These are phyloP conservation scores for Blomia tropicalis DNA, from an alignment of 2,888 invertebrate genomes.

Conservation along the genomic window DNA sequence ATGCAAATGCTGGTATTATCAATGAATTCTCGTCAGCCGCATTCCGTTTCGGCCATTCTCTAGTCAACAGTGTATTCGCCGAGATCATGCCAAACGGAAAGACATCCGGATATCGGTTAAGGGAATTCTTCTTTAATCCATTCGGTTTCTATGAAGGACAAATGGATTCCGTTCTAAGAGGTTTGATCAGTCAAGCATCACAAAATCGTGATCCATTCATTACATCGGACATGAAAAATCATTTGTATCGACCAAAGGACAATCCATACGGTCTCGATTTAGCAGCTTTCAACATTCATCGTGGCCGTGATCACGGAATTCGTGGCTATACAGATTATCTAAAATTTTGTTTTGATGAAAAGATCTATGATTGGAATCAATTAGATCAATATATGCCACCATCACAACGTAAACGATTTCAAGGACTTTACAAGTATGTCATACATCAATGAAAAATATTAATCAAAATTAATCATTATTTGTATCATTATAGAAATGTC, in stretches of 20 bases:
- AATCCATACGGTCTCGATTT: constrained; percentile 64
- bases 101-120: constrained; percentile 44
- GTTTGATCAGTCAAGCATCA: constrained; percentile 38
- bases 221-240: constrained; percentile 36
- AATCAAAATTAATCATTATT: too few species aligned
- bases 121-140: constrained; percentile 78
- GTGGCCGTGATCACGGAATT: constrained; percentile 60
- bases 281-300: constrained; percentile 58
- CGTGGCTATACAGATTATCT: constrained; percentile 60
- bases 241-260: constrained; percentile 64
- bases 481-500: too few species aligned
- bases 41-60: constrained; percentile 43
- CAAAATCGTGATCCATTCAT: constrained; percentile 40
- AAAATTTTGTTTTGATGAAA: constrained; percentile 50
- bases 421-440: constrained; percentile 31
- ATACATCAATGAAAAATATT: neutral
- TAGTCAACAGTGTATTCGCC: constrained; percentile 58
- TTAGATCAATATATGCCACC: constrained; percentile 38
- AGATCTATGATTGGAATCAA: constrained; percentile 49
- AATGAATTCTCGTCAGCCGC: constrained; percentile 70
- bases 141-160: constrained; percentile 32
- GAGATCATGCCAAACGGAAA: constrained; percentile 56
- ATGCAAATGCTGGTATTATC: constrained; percentile 56
- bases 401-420: constrained; percentile 33
- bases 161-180: constrained; percentile 38